These are phyloP conservation scores for Oreochromis grahami DNA, from an alignment of 2,797 vertebrate species.

Conservation along the genomic window DNA sequence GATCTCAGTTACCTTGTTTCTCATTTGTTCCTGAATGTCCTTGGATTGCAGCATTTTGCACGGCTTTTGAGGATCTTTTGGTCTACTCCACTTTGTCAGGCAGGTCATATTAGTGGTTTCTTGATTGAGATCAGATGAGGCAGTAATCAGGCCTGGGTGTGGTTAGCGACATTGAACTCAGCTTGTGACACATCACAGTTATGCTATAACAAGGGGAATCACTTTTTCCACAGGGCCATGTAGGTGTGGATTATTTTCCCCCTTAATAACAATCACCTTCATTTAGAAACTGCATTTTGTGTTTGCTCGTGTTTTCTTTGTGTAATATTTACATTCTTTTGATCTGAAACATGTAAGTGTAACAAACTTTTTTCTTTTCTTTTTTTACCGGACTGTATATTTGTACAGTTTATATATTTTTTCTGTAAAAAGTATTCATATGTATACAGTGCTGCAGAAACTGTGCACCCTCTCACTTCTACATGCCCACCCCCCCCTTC, in stretches of 20 bases:
- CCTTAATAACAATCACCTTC: neutral
- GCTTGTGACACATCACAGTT: rapidly evolving
- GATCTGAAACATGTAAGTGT: neutral
- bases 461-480: neutral
- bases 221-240: neutral
- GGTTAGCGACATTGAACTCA: neutral
- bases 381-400: neutral
- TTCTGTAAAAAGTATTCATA: neutral
- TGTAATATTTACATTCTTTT: neutral
- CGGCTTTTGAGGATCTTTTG: neutral
- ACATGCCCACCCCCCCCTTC: neutral
- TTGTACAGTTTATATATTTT: neutral
- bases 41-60: neutral
- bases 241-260: neutral
- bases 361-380: neutral
- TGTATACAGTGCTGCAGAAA: neutral
- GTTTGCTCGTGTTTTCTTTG: neutral
- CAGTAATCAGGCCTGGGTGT: neutral
- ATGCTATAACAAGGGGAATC: neutral
- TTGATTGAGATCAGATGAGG: neutral
- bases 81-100: neutral
- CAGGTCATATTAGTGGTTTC: neutral
- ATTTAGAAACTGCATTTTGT: neutral
- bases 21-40: neutral
- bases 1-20: neutral